A percentile compares a stretch with the other conserved stretches of the same genome.
These are phyloP conservation scores for Magallana nippona DNA, from an alignment of 2,888 invertebrate species.

Conservation along the genomic window DNA sequence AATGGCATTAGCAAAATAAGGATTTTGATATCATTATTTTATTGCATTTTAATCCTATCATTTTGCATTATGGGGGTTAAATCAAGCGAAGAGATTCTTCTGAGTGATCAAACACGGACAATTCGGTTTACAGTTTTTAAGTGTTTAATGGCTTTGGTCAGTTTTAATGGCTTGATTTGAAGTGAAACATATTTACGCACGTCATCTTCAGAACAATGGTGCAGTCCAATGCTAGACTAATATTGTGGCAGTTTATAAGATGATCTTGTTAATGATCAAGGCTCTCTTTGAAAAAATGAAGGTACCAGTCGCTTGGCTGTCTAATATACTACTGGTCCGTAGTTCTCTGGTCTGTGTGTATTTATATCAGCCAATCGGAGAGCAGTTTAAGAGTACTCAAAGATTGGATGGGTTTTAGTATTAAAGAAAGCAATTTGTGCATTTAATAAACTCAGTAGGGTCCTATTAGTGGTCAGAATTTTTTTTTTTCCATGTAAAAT, in stretches of 20 bases:
- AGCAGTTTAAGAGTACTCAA: constrained; percentile 13
- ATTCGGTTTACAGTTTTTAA: constrained; percentile 2
- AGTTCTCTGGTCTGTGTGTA: constrained; percentile 8
- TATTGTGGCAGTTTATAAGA: constrained; percentile 17
- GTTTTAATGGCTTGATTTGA: constrained; percentile 30
- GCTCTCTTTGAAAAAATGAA: too few species aligned
- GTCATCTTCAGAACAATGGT: constrained; percentile 7
- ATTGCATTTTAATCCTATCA: constrained; percentile 24
- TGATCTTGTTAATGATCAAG: neutral
- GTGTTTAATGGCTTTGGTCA: neutral
- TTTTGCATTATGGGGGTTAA: constrained; percentile 18
- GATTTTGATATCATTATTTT: neutral
- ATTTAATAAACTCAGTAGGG: neutral
- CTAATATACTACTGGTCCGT: too few species aligned
- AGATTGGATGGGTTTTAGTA: neutral
- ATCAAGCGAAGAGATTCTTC: constrained; percentile 21
- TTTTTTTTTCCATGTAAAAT: too few species aligned
- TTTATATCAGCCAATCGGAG: constrained; percentile 13
- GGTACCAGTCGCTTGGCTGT: too few species aligned
- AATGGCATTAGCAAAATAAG: neutral
- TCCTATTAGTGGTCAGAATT: too few species aligned
- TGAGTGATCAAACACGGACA: neutral
- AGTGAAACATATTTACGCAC: neutral
- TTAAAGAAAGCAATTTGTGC: neutral
- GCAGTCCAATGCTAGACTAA: neutral